phyloP scores from a whole-genome alignment of 37 sponge, comb jelly and placozoan genomes.

The Ianthella basta region DNA sequence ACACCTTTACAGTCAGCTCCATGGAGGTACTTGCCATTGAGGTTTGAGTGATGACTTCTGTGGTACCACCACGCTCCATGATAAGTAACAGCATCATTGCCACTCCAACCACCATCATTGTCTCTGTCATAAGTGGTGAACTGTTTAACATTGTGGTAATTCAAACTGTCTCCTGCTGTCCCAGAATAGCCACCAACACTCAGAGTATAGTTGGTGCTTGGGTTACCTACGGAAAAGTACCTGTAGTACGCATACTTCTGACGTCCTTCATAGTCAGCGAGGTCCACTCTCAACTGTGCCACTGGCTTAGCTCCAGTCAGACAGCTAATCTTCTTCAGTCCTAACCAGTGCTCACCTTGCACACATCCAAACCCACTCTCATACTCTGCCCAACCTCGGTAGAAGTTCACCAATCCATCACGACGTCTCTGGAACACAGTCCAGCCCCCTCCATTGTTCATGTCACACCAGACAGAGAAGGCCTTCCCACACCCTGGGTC shows the following conservation, averaged over 20 bases:
- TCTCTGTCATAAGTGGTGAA: constrained; percentile 42
- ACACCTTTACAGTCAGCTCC: too few relatives aligned
- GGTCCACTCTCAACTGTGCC: constrained; percentile 36
- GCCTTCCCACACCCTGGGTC: too few relatives aligned
- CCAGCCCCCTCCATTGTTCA: constrained; percentile 63
- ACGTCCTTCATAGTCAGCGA: constrained; percentile 23
- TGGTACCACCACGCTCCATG: constrained; percentile 34
- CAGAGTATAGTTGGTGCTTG: constrained; percentile 16
- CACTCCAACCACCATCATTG: not conserved
- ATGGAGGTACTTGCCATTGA: constrained; percentile 12
- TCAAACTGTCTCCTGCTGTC: constrained; percentile 5
- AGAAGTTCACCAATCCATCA: not conserved
- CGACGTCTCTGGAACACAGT: constrained; percentile 38
- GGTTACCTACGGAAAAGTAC: constrained; percentile 23
- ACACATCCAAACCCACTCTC: constrained; percentile 38
- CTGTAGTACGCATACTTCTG: constrained; percentile 36
- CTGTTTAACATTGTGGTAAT: not conserved
- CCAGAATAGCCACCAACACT: constrained; percentile 35
- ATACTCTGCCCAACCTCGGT: constrained; percentile 25
- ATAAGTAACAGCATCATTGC: not conserved
- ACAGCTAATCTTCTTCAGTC: constrained; percentile 39
- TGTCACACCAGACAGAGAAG: constrained; percentile 42
- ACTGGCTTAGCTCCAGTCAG: not conserved
- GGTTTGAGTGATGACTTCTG: not conserved
- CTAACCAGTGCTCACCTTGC: constrained; percentile 43